Evolutionary conservation across 2,888 invertebrate species (phyloP).

Genomic region (Diaperis boleti): DNA sequence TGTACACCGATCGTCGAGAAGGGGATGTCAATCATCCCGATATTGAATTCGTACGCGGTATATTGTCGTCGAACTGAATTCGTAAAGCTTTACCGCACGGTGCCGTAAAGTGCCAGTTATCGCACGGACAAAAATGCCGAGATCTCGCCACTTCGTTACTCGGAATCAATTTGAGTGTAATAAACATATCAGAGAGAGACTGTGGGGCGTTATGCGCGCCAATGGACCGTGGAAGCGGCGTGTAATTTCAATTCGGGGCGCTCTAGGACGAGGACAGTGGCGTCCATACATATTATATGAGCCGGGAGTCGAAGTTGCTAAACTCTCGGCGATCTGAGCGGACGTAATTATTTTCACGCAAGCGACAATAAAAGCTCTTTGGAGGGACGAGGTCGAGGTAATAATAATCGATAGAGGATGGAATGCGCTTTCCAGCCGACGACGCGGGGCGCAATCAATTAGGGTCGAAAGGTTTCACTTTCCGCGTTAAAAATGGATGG

Average conservation of each 20-base stretch:
- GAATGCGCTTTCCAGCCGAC: no score
- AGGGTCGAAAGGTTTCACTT: no score
- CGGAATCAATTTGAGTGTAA: constrained; percentile 44
- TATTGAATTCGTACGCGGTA: constrained; percentile 60
- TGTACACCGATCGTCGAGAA: constrained; percentile 53
- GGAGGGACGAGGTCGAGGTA: not conserved
- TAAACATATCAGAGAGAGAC: constrained; percentile 44
- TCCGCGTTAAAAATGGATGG: no score
- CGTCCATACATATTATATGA: constrained; percentile 2
- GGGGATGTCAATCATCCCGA: constrained; percentile 62
- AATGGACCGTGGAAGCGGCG: constrained; percentile 47
- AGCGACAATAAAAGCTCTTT: constrained; percentile 2
- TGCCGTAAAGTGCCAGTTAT: no score
- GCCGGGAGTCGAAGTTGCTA: not conserved
- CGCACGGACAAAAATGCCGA: no score
- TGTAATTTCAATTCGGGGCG: constrained; percentile 46
- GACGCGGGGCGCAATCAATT: no score
- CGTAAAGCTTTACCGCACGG: no score
- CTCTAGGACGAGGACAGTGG: constrained; percentile 25
- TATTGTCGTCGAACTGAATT: constrained; percentile 57
- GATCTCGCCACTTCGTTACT: constrained; percentile 40
- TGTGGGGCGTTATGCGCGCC: constrained; percentile 40
- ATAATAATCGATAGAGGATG: constrained; percentile 1
- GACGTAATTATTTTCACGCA: constrained; percentile 5
- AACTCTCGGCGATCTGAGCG: not conserved